A percentile compares a stretch with the other conserved stretches of the same genome.
Conservation (phyloP, 2,888 invertebrate genomes). For the Diarsia rubi region DNA sequence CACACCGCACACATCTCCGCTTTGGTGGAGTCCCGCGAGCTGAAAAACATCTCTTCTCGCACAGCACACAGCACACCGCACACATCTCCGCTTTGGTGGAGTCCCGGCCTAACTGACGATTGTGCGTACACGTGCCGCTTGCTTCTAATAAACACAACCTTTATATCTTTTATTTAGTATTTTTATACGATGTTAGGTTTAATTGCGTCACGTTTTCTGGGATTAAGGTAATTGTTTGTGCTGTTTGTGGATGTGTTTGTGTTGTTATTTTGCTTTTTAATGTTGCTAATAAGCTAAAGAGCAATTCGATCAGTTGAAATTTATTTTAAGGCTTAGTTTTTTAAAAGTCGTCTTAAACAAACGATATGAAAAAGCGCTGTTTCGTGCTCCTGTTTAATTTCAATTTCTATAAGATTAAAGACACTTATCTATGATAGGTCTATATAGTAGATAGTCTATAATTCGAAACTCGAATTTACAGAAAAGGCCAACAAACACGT, state of each 20-base stretch:
- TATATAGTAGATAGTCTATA: too few species aligned
- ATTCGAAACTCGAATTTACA: background rate
- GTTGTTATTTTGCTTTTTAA: background rate
- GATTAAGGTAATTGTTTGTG: background rate
- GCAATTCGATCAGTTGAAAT: background rate
- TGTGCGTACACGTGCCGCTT: conserved; percentile 74
- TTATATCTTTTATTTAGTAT: conserved; percentile 47
- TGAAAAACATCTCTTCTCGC: too few species aligned
- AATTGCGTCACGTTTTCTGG: conserved; percentile 46
- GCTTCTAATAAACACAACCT: conserved; percentile 68
- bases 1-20: too few species aligned
- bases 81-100: too few species aligned
- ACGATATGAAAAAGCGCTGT: background rate
- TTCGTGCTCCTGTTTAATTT: background rate
- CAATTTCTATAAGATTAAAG: too few species aligned
- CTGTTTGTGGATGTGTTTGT: background rate
- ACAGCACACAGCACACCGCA: too few species aligned
- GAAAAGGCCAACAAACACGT: background rate
- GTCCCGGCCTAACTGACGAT: conserved; percentile 77
- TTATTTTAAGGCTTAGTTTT: background rate
- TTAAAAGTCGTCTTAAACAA: background rate
- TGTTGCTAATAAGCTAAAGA: background rate
- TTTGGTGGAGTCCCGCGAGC: too few species aligned
- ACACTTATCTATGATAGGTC: too few species aligned
- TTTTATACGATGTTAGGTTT: conserved; percentile 36